A percentile compares a stretch with the other conserved stretches of the same genome.
Conservation (phyloP, 2,888 invertebrate species). For the Chironomus riparius region DNA sequence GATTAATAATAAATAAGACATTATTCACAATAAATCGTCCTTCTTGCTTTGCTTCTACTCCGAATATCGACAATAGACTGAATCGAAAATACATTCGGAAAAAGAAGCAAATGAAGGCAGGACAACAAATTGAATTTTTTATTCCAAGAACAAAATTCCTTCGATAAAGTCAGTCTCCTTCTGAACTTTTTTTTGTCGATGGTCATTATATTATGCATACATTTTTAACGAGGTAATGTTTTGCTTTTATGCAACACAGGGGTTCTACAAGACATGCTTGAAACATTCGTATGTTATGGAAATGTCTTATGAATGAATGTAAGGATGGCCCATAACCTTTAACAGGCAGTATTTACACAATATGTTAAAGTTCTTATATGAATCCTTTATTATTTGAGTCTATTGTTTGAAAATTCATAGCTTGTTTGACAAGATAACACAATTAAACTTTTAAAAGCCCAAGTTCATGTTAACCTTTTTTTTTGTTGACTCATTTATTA, state of each 20-base stretch:
- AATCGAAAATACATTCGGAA: not conserved
- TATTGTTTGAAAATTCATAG: too few species aligned
- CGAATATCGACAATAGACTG: not conserved
- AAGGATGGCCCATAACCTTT: too few species aligned
- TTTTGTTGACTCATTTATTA: too few species aligned
- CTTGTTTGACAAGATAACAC: too few species aligned
- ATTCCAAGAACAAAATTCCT: not conserved
- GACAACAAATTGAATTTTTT: not conserved
- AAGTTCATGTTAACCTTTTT: too few species aligned
- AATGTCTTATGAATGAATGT: too few species aligned
- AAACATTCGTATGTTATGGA: too few species aligned
- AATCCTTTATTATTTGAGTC: too few species aligned
- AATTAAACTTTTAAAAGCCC: too few species aligned
- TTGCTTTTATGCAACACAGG: not conserved
- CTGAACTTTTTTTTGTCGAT: not conserved
- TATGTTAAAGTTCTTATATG: too few species aligned
- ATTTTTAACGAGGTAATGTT: not conserved
- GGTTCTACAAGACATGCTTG: too few species aligned
- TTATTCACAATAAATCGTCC: not conserved
- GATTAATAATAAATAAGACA: not conserved
- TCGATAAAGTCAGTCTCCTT: not conserved
- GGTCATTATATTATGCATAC: not conserved
- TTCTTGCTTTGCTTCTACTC: not conserved
- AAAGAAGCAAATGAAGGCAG: not conserved
- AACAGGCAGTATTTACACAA: too few species aligned